These are phyloP conservation scores for Thunnus maccoyii DNA, from an alignment of 2,113 vertebrate species.

Conservation along the genomic window DNA sequence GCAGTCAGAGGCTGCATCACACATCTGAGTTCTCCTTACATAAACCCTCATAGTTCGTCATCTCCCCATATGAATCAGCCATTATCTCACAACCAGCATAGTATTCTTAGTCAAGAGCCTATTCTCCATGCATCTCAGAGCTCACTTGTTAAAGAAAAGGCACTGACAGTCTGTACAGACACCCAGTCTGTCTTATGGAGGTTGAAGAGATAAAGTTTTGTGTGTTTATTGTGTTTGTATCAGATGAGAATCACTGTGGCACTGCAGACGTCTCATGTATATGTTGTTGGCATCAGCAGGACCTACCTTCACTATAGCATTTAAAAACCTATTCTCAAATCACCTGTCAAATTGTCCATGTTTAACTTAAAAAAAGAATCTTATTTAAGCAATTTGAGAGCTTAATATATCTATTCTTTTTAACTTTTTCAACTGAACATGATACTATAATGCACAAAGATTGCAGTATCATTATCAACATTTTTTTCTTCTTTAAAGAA, in stretches of 20 bases:
- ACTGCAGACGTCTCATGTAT: constrained; percentile 13
- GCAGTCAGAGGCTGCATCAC: constrained; percentile 32
- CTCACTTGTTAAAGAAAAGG: constrained; percentile 45
- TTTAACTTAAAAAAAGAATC: background rate
- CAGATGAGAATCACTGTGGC: constrained; percentile 44
- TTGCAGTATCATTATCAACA: background rate
- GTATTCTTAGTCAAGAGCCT: constrained; percentile 61
- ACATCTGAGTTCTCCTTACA: constrained; percentile 44
- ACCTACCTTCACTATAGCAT: background rate
- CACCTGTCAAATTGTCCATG: background rate
- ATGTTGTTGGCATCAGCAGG: constrained; percentile 28
- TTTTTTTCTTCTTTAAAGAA: constrained; percentile 10
- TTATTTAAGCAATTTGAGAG: background rate
- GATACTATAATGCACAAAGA: constrained; percentile 3
- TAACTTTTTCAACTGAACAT: background rate
- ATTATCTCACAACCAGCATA: constrained; percentile 64
- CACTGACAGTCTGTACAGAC: constrained; percentile 59
- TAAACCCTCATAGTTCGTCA: constrained; percentile 60
- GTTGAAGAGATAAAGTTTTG: constrained; percentile 50
- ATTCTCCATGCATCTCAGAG: constrained; percentile 56
- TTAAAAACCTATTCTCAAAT: background rate
- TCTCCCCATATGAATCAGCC: constrained; percentile 60
- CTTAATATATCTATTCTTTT: background rate
- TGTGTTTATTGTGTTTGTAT: constrained; percentile 51
- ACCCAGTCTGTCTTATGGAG: constrained; percentile 37